These are phyloP conservation scores for Chrysolina oricalcia DNA, from an alignment of 2,888 invertebrate genomes.

Conservation along the genomic window DNA sequence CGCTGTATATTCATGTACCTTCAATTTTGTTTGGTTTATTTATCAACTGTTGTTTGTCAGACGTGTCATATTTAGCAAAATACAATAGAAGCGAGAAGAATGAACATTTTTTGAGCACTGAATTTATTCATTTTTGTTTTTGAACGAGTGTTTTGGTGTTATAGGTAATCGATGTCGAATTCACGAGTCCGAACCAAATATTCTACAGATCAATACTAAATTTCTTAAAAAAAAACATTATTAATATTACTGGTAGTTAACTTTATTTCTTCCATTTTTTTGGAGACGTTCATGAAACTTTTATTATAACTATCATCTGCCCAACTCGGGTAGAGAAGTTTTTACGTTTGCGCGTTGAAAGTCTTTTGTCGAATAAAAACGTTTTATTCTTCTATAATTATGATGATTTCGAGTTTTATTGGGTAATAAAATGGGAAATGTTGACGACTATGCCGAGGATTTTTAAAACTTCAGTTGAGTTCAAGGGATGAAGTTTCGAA, in stretches of 20 bases:
- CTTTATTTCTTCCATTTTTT: neutral
- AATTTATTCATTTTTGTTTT: too few species aligned
- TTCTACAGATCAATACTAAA: too few species aligned
- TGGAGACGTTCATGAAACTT: neutral
- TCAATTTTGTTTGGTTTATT: too few species aligned
- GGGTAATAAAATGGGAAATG: conserved; percentile 38
- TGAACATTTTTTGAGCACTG: too few species aligned
- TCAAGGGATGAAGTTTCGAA: neutral
- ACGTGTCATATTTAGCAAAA: too few species aligned
- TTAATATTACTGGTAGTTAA: neutral
- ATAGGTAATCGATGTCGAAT: too few species aligned
- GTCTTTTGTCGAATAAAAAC: conserved; percentile 55
- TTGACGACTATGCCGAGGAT: conserved; percentile 18
- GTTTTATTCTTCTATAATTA: conserved; percentile 52
- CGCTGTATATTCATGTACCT: too few species aligned
- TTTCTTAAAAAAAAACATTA: too few species aligned
- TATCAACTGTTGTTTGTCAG: too few species aligned
- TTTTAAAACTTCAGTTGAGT: conserved; percentile 7
- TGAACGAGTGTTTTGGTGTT: too few species aligned
- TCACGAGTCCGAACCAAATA: too few species aligned
- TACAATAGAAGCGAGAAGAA: too few species aligned
- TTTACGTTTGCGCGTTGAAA: conserved; percentile 57
- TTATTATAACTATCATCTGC: conserved; percentile 18
- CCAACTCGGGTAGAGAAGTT: conserved; percentile 35
- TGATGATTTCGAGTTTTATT: conserved; percentile 52